Evolutionary conservation across 2,113 vertebrate species (phyloP), one percentile per base, ranked within the genome.

Genomic region (Collichthys lucidus): DNA sequence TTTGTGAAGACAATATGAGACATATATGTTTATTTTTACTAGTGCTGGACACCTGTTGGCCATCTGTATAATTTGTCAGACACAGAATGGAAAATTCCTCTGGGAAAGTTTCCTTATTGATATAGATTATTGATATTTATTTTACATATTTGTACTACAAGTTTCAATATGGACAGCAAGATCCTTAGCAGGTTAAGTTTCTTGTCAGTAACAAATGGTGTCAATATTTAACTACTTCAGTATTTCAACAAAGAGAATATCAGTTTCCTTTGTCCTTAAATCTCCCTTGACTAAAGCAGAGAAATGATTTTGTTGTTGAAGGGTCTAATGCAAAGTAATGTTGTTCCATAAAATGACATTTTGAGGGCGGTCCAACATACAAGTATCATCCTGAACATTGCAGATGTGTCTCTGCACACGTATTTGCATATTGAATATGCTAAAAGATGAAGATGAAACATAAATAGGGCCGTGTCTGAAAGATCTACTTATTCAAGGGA

Each of bases 31-130:
- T 74, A 56, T 60, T 63, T 76, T 61, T 62, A 70, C 69, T 11
- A 42, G 90, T 94, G 92, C 89, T 86, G 88, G 89, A 88, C 88
- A 86, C 70, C n/a, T 50, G 22, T 50, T 40, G 26, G 50, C 68
- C 35, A 47, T 31, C 31, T 31, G 31, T 49, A 31, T 29, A 4
- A 74, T 74, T 31, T 86, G 42, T 86, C 46, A 69, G 73, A 86
- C 70, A 87, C 75, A 74, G 80, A 87, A 86, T 82, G 61, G 65
- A 69, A 60, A 73, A 74, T 85, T 88, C 64, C 19, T 62, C 22
- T n/a, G n/a, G 17, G 40, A 69, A 77, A 67, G 26, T 71, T 15
- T 63, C 0, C 29, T 57, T 29, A 40, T 40, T 9, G 35, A 40
- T 40, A 40, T 40, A 29, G 49, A 42, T 77, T 57, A 46, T 77